A percentile compares a stretch with the other conserved stretches of the same genome.
Conservation (phyloP, 1,140 invertebrate genomes). For the Neodiprion fabricii region DNA sequence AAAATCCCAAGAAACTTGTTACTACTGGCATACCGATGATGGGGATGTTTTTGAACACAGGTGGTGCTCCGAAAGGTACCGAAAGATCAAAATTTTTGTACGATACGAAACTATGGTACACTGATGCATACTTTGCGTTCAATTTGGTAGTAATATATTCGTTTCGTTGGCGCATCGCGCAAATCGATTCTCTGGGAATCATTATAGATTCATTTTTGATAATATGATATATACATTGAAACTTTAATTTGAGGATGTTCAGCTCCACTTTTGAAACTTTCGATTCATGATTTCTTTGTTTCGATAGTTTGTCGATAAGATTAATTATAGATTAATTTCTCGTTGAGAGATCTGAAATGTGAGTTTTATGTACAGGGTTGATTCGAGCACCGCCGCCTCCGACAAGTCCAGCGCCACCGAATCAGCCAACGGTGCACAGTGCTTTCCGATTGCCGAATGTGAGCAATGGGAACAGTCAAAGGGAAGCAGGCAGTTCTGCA, state of each 20-base stretch:
- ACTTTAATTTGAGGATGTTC: background rate
- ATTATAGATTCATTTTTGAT: too few relatives aligned
- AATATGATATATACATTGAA: too few relatives aligned
- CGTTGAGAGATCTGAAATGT: too few relatives aligned
- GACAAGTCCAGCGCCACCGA: constrained; percentile 61
- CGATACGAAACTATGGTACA: background rate
- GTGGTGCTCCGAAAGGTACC: constrained; percentile 36
- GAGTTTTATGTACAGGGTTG: constrained; percentile 29
- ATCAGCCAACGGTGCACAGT: constrained; percentile 54
- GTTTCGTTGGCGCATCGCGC: background rate
- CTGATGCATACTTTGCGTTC: background rate
- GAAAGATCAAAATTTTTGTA: background rate
- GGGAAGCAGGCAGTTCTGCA: background rate
- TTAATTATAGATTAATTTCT: background rate
- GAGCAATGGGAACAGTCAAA: background rate
- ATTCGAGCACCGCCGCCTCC: constrained; percentile 61
- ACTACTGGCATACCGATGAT: constrained; percentile 32
- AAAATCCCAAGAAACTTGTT: constrained; percentile 34
- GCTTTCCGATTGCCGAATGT: constrained; percentile 44
- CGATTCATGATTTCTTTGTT: constrained; percentile 3
- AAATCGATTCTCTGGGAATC: too few relatives aligned
- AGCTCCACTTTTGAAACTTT: constrained; percentile 12
- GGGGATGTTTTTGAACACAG: constrained; percentile 43
- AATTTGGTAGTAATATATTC: background rate
- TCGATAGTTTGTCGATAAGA: constrained; percentile 11